Evolutionary conservation across 2,888 invertebrate genomes (phyloP), one percentile per base, ranked within the genome.

Genomic region (Eumerus sabulonum): DNA sequence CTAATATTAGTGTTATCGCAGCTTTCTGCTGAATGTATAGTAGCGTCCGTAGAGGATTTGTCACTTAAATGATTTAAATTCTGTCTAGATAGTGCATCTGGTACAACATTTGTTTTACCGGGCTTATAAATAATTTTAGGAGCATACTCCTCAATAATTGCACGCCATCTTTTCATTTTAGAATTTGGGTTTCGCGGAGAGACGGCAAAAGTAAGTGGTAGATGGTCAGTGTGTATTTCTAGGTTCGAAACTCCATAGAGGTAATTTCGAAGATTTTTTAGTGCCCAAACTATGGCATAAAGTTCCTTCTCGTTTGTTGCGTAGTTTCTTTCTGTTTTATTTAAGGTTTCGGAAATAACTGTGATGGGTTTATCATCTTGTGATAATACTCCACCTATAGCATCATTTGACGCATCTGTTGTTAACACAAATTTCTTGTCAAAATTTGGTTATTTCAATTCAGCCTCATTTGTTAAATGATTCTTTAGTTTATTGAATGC

Each of bases 341-440:
- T 35, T 7, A 51, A 9, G 1, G 51, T 51, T 35, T 35, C 14
- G 2, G 51, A 51, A 14, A 36, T 36, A 18, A 51, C 27, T 35
- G 13, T 51, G n/a, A 51, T 27, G 9, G 27, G 36, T 36, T 38
- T 53, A 36, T 16, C 9, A 19, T 53, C 36, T 16, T 53, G 51
- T 53, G 19, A 38, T 13, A 53, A 53, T 9, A 38, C 38, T 27
- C 48, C 51, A 14, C 53, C 47, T 18, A 47, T 13, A 11, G 36
- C 45, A 27, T 60, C 17, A 36, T 35, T 40, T 17, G 48, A 60
- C 7, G 63, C 63, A 12, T 63, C 63, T 4, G 64, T 54, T 40
- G 40, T 51, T 12, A 50, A 14, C 7, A 51, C 19, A 45, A 42
- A 14, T 17, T 50, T 66, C 40, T 56, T 57, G 7, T n/a, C 17